Base-by-base conservation (phyloP, 2,113 vertebrate species). In the Gambusia holbrooki region DNA sequence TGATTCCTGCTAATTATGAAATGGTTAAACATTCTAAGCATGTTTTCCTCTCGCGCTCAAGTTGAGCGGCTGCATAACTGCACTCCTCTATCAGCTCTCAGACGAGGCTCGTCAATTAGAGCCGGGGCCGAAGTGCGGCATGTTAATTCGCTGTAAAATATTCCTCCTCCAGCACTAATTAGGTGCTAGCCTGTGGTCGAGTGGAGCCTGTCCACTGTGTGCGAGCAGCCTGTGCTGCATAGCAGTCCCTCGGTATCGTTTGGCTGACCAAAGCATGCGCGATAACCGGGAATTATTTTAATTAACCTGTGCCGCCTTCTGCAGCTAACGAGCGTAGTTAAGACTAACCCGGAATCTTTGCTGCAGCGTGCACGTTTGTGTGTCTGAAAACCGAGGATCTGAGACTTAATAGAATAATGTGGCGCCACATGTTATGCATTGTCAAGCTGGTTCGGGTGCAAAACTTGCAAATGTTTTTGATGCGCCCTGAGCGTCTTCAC, bases 221-320 rank as follows among this genome's bases (percentile, higher is more conserved):
- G 67, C 86, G 87, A 90, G 88, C 85, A 87, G 87, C 71, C 90
- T 88, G 87, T 84, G 89, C 88, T 83, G 90, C 87, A 69, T 80
- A 72, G 87, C 92, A 86, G 87, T 88, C 93, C 95, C 90, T 62
- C 80, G 87, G 93, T 94, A 93, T 94, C 93, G 92, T 95, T 94
- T 93, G 90, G 89, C 93, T 94, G 88, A 94, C 90, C 88, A 93
- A 95, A 95, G 93, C 62, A 94, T 86, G 89, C 81, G 66, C 92
- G 86, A 94, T 90, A 94, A 95, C 95, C 93, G 89, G 87, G 90
- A 89, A 93, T 92, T 90, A 93, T 94, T 93, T 95, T 96, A 96
- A 97, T 94, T 96, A 95, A 94, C 92, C 82, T 84, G 89, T 87
- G 88, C 88, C 90, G 88, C 87, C 83, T 94, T 92, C 85, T 94